Percentiles rank a stretch among this genome's conserved stretches.
These are phyloP conservation scores for Tauraco hartlaubi DNA, from an alignment of 2,797 vertebrate genomes.

Conservation along the genomic window DNA sequence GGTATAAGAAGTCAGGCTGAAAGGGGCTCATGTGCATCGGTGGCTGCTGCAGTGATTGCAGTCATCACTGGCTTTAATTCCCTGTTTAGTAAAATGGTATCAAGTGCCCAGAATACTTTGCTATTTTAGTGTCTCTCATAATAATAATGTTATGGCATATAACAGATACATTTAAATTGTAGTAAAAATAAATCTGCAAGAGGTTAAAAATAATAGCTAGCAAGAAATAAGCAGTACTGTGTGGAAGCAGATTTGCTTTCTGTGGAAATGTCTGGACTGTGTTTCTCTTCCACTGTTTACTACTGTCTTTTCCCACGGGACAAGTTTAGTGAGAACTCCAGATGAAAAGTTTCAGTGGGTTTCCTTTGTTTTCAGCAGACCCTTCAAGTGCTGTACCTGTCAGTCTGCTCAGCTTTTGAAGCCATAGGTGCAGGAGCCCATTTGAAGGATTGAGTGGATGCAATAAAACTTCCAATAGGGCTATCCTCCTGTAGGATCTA, in stretches of 20 bases:
- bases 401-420: neutral
- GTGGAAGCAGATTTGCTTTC: constrained; percentile 52
- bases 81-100: neutral
- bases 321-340: constrained; percentile 32
- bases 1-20: neutral
- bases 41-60: neutral
- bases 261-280: constrained; percentile 51
- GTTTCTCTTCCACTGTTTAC: constrained; percentile 58
- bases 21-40: neutral
- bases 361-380: constrained; percentile 1
- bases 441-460: neutral
- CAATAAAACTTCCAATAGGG: neutral
- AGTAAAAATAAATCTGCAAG: constrained; percentile 66
- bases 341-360: neutral
- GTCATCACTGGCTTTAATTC: neutral
- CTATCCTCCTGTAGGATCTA: neutral
- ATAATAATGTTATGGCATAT: constrained; percentile 63
- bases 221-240: constrained; percentile 8
- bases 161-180: constrained; percentile 57
- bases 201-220: constrained; percentile 64
- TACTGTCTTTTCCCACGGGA: constrained; percentile 30
- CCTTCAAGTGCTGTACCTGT: neutral
- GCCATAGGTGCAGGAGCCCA: neutral
- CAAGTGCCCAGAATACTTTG: constrained; percentile 23
- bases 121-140: constrained; percentile 44